These are phyloP conservation scores for Sorex maritimensis DNA, from an alignment of 2,797 vertebrate genomes.

Conservation along the genomic window DNA sequence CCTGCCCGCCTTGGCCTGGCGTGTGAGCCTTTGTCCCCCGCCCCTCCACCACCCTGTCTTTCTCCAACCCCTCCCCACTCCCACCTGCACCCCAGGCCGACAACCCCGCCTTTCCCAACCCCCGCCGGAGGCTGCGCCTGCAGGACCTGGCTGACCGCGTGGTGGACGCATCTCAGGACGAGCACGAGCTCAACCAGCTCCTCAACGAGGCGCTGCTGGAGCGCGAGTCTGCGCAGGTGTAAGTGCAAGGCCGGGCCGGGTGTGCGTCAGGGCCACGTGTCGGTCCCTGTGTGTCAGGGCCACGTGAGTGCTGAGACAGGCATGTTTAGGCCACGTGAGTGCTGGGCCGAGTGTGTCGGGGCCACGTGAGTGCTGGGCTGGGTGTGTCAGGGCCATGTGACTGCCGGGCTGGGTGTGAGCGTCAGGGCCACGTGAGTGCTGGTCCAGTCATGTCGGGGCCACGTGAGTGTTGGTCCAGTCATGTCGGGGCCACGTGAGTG, in stretches of 20 bases:
- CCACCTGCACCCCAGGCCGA: conserved; percentile 89
- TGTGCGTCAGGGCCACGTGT: too few species aligned
- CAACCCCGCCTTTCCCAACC: conserved; percentile 97
- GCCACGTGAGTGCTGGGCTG: too few species aligned
- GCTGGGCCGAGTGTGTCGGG: too few species aligned
- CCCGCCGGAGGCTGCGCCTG: conserved; percentile 94
- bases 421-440: too few species aligned
- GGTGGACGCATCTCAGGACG: conserved; percentile 96
- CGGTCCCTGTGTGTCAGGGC: too few species aligned
- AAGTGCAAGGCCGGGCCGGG: conserved; percentile 81
- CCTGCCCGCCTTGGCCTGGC: background rate
- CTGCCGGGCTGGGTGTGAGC: too few species aligned
- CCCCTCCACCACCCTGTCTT: accelerated
- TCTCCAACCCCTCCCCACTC: accelerated
- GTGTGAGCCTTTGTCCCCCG: accelerated
- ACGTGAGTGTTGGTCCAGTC: too few species aligned
- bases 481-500: too few species aligned
- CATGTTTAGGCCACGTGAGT: too few species aligned
- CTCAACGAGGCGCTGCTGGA: conserved; percentile 95
- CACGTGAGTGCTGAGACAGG: too few species aligned
- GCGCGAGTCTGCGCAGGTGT: conserved; percentile 95
- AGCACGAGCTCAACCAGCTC: conserved; percentile 94
- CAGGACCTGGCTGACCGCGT: conserved; percentile 92
- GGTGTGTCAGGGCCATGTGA: too few species aligned
- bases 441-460: too few species aligned